Evolutionary conservation across 2,113 vertebrate genomes (phyloP).

Genomic region (Cyprinodon brontotheroides): DNA sequence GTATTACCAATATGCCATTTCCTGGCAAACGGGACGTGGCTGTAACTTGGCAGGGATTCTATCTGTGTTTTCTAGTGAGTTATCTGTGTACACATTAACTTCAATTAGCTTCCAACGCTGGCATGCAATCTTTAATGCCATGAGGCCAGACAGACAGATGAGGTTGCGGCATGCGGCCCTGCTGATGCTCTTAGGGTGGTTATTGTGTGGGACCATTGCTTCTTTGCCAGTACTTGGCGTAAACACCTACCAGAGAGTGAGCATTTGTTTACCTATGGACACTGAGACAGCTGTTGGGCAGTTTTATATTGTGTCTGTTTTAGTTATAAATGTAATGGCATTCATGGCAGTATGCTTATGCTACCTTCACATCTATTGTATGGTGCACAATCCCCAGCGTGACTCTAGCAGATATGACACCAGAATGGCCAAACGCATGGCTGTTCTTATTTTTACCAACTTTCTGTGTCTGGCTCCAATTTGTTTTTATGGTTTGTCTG

Average conservation of each 20-base stretch:
- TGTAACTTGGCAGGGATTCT: constrained; percentile 87
- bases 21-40: constrained; percentile 89
- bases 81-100: constrained; percentile 88
- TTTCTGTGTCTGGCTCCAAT: constrained; percentile 91
- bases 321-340: constrained; percentile 84
- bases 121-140: constrained; percentile 88
- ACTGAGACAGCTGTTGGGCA: constrained; percentile 78
- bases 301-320: constrained; percentile 81
- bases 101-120: constrained; percentile 90
- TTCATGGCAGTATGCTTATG: constrained; percentile 87
- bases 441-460: constrained; percentile 88
- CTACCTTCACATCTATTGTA: constrained; percentile 88
- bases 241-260: constrained; percentile 92
- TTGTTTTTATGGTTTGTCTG: constrained; percentile 89
- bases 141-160: constrained; percentile 85
- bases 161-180: constrained; percentile 78
- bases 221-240: constrained; percentile 85
- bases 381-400: constrained; percentile 86
- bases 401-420: constrained; percentile 85
- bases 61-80: constrained; percentile 87
- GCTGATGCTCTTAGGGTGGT: constrained; percentile 86
- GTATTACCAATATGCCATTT: constrained; percentile 89
- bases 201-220: constrained; percentile 81
- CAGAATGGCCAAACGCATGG: constrained; percentile 90
- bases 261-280: constrained; percentile 93